Evolutionary conservation across 2,797 vertebrate genomes (phyloP).

Genomic region (Hylomyscus alleni): DNA sequence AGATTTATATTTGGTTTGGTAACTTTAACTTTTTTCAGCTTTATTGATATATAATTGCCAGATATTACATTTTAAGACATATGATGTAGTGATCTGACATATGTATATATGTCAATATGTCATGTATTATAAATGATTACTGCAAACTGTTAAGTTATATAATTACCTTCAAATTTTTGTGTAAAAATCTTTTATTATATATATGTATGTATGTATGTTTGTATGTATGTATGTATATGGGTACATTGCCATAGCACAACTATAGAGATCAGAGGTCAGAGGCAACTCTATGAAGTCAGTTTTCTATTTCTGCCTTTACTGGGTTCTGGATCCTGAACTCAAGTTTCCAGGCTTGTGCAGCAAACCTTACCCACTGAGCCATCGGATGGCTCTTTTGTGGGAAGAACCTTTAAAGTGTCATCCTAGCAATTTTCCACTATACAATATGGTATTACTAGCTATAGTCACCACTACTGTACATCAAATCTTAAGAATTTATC

Average conservation of each 20-base stretch:
- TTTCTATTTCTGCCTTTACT: not conserved
- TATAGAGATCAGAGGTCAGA: not conserved
- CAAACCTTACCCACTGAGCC: not conserved
- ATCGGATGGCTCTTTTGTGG: not conserved
- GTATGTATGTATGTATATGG: no score
- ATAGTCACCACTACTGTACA: not conserved
- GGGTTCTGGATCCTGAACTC: not conserved
- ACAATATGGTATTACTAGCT: not conserved
- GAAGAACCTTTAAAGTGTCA: not conserved
- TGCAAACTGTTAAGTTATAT: not conserved
- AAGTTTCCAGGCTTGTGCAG: not conserved
- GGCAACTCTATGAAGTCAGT: not conserved
- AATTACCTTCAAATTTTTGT: not conserved
- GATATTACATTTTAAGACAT: not conserved
- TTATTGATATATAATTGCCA: not conserved
- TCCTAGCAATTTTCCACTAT: not conserved
- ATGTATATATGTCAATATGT: not conserved
- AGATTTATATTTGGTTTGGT: not conserved
- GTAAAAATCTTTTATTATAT: not conserved
- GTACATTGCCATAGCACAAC: not conserved
- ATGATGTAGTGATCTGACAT: not conserved
- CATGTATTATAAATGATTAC: not conserved
- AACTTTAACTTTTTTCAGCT: not conserved
- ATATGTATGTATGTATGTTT: not conserved
- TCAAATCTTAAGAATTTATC: not conserved